phyloP scores from a whole-genome alignment of 2,797 vertebrate genomes.

The Sparidentex hasta region DNA sequence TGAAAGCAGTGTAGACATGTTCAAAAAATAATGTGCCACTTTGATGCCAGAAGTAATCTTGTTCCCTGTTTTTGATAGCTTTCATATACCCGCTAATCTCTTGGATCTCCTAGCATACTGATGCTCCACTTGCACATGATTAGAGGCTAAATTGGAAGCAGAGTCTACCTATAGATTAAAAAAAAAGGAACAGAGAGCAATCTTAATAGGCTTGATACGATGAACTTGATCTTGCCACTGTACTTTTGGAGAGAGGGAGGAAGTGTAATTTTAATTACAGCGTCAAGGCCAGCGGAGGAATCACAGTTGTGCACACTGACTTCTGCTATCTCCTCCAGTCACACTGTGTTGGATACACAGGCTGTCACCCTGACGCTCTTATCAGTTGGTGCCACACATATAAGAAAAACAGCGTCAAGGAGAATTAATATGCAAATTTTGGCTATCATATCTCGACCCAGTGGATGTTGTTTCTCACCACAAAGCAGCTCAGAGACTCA shows the following conservation, averaged over 20 bases:
- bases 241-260: slow-evolving; percentile 31
- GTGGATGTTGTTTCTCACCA: slow-evolving; percentile 43
- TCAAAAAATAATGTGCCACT: slow-evolving; percentile 3
- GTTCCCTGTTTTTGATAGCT: slow-evolving; percentile 9
- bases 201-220: slow-evolving; percentile 45
- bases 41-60: neutral
- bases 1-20: slow-evolving; percentile 14
- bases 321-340: slow-evolving; percentile 54
- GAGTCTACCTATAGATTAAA: slow-evolving; percentile 29
- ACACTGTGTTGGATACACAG: slow-evolving; percentile 42
- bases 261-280: slow-evolving; percentile 59
- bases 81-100: slow-evolving; percentile 27
- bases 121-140: slow-evolving; percentile 11
- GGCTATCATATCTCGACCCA: slow-evolving; percentile 51
- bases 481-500: slow-evolving; percentile 25
- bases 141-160: slow-evolving; percentile 18
- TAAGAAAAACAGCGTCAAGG: slow-evolving; percentile 47
- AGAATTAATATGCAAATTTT: slow-evolving; percentile 67
- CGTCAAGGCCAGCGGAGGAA: slow-evolving; percentile 41
- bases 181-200: slow-evolving; percentile 26
- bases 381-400: slow-evolving; percentile 61
- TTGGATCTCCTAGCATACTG: slow-evolving; percentile 19
- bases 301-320: slow-evolving; percentile 49
- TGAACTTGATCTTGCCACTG: slow-evolving; percentile 49
- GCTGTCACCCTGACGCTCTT: slow-evolving; percentile 51